Conservation (phyloP, 1,140 invertebrate genomes). For the Leptopilina clavipes region DNA sequence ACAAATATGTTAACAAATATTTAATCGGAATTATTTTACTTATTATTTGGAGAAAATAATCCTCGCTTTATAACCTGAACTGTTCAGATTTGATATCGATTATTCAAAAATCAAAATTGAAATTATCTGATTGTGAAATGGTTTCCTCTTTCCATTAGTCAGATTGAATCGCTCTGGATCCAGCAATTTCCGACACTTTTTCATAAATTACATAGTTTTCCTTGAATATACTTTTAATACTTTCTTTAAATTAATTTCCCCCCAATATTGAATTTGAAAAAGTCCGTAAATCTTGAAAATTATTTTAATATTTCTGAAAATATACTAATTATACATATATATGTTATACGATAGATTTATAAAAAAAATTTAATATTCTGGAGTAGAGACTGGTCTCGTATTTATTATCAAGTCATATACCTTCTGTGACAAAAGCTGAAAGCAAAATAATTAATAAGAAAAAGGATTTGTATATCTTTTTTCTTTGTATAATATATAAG, state of each 20-base stretch:
- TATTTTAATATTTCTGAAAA: too few species aligned
- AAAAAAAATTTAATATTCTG: not conserved
- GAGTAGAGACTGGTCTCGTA: constrained; percentile 31
- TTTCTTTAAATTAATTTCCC: too few species aligned
- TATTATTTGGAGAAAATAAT: not conserved
- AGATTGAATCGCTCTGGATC: not conserved
- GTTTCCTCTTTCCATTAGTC: constrained; percentile 9
- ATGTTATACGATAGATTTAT: too few species aligned
- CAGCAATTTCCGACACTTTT: too few species aligned
- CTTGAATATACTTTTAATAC: too few species aligned
- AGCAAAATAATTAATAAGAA: not conserved
- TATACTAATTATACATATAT: too few species aligned
- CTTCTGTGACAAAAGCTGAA: constrained; percentile 15
- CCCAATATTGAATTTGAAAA: too few species aligned
- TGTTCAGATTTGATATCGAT: constrained; percentile 5
- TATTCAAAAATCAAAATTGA: constrained; percentile 24
- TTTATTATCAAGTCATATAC: not conserved
- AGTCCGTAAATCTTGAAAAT: too few species aligned
- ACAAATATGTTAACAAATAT: too few species aligned
- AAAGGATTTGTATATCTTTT: not conserved
- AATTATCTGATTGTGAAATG: constrained; percentile 5
- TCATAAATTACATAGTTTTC: too few species aligned
- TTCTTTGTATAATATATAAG: too few species aligned
- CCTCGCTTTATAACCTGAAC: not conserved
- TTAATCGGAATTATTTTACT: too few species aligned